phyloP scores from a whole-genome alignment of 2,113 vertebrate genomes.

The Vulpes lagopus region DNA sequence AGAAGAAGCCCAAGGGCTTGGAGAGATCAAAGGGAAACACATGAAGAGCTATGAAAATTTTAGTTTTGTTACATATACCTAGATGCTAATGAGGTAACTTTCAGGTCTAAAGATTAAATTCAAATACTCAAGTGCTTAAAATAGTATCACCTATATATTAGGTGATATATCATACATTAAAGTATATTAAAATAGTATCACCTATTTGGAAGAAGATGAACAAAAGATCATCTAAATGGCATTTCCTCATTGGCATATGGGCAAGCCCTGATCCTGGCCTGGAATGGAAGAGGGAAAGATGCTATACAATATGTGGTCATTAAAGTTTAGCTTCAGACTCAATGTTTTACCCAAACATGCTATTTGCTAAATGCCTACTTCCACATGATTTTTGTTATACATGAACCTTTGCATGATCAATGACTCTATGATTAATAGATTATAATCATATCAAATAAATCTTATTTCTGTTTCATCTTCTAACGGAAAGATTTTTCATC shows the following conservation, averaged over 20 bases:
- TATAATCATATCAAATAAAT: neutral
- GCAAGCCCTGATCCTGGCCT: neutral
- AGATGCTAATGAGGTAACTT: neutral
- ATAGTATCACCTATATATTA: neutral
- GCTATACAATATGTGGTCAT: accelerated
- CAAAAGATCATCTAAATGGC: neutral
- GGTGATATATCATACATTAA: too few species aligned
- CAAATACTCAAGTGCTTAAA: neutral
- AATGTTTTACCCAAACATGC: neutral
- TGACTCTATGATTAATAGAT: neutral
- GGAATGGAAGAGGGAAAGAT: neutral
- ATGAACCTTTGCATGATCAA: neutral
- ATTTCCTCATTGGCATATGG: neutral
- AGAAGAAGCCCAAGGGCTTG: neutral
- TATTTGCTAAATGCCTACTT: neutral
- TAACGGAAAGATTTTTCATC: neutral
- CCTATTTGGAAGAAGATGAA: neutral
- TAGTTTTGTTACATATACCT: neutral
- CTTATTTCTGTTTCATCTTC: neutral
- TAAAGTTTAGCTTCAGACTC: neutral
- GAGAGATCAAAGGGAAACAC: neutral
- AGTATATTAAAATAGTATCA: neutral
- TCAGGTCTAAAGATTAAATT: neutral
- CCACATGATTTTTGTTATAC: neutral
- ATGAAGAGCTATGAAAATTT: neutral